These are phyloP conservation scores for Mobula birostris DNA, from an alignment of 2,113 vertebrate genomes.

Conservation along the genomic window DNA sequence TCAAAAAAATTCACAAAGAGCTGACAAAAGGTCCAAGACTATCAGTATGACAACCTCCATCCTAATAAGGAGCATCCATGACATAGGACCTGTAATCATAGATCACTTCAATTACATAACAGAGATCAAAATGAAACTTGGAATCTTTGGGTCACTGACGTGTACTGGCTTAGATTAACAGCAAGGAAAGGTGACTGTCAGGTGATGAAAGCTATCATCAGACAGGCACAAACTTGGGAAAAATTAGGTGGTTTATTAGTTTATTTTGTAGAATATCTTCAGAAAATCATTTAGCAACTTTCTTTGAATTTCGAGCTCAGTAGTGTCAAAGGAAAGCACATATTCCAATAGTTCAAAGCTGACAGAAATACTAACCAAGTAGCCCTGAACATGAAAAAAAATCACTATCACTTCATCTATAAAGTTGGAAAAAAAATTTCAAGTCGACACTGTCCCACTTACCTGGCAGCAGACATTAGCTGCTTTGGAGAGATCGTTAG, in stretches of 20 bases:
- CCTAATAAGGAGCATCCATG: background rate
- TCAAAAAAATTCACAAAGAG: background rate
- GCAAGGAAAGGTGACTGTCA: background rate
- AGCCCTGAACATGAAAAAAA: background rate
- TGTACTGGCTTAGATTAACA: background rate
- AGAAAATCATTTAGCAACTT: background rate
- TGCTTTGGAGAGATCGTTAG: constrained; percentile 29
- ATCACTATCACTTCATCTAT: background rate
- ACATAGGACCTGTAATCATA: background rate
- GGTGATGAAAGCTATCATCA: background rate
- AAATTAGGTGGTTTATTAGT: background rate
- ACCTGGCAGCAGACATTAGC: constrained; percentile 24
- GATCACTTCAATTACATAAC: background rate
- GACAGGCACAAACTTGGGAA: background rate
- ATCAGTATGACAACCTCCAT: background rate
- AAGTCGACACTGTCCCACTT: background rate
- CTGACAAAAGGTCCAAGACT: background rate
- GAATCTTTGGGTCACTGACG: background rate
- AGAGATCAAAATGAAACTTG: background rate
- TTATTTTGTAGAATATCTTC: background rate
- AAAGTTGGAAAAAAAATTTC: background rate
- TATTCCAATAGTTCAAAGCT: background rate
- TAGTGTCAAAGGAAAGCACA: background rate
- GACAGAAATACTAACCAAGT: background rate
- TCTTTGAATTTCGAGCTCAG: background rate